Evolutionary conservation across 2,113 vertebrate genomes (phyloP).

Genomic region (Elephas maximus): DNA sequence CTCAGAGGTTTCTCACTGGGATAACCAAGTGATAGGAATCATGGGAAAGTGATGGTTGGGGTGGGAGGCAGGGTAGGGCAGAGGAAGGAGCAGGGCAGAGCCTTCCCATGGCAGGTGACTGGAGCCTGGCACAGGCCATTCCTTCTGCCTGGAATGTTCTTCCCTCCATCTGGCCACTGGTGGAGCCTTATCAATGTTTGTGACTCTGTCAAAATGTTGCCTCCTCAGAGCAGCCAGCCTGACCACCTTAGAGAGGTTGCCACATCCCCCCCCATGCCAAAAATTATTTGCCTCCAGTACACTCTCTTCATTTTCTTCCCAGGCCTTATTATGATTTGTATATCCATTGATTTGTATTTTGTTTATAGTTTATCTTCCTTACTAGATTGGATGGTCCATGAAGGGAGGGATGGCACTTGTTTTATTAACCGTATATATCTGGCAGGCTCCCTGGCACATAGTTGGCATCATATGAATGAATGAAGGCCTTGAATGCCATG

Average conservation of each 20-base stretch:
- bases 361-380: background rate
- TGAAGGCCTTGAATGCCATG: background rate
- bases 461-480: background rate
- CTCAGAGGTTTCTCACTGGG: conserved; percentile 40
- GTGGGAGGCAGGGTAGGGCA: background rate
- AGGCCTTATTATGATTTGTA: background rate
- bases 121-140: background rate
- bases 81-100: background rate
- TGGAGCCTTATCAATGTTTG: background rate
- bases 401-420: background rate
- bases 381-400: background rate
- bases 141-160: background rate
- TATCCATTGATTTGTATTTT: conserved; percentile 9
- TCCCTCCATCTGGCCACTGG: background rate
- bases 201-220: conserved; percentile 5
- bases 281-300: background rate
- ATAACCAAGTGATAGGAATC: conserved; percentile 30
- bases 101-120: background rate
- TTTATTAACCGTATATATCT: background rate
- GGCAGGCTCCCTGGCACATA: background rate
- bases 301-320: background rate
- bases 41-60: background rate
- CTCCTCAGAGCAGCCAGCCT: background rate
- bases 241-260: background rate
- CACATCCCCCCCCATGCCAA: background rate